These are phyloP conservation scores for Gonatopus flavifemur DNA, from an alignment of 1,140 invertebrate genomes.

Conservation along the genomic window DNA sequence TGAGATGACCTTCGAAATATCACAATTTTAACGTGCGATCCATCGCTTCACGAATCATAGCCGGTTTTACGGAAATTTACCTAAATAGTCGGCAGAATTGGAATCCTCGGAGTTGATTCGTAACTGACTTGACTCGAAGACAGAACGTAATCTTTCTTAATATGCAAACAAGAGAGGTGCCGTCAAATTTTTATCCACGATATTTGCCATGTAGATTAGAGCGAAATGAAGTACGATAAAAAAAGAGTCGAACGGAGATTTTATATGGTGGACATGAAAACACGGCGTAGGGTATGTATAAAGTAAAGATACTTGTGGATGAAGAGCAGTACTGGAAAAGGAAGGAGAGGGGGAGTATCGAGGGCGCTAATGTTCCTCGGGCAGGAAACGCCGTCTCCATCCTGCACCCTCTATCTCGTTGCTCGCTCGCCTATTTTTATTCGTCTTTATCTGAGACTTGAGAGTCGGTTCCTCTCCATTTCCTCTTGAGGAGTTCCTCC, in stretches of 20 bases:
- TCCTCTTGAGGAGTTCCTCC: conserved; percentile 35
- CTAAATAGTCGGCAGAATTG: no score
- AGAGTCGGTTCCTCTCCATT: conserved; percentile 37
- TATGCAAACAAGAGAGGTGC: no score
- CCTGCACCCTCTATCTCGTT: conserved; percentile 46
- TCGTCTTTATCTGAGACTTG: conserved; percentile 38
- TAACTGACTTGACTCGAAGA: no score
- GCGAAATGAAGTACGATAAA: neutral
- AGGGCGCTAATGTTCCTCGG: conserved; percentile 55
- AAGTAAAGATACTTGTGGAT: conserved; percentile 9
- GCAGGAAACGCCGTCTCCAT: conserved; percentile 57
- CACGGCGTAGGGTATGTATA: conserved; percentile 10
- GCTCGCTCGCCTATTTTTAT: conserved; percentile 55
- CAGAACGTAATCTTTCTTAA: no score
- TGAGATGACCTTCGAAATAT: no score
- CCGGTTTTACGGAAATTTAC: no score
- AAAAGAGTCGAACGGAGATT: conserved; percentile 9
- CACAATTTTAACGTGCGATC: no score
- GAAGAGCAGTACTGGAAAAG: conserved; percentile 7
- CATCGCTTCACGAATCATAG: no score
- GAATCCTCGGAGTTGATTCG: no score
- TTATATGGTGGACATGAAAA: conserved; percentile 21
- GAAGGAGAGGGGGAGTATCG: conserved; percentile 44
- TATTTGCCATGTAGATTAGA: conserved; percentile 29
- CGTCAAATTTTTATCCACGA: conserved; percentile 20